Evolutionary conservation across 1,140 invertebrate species (phyloP).

Genomic region (Drosophila saltans): DNA sequence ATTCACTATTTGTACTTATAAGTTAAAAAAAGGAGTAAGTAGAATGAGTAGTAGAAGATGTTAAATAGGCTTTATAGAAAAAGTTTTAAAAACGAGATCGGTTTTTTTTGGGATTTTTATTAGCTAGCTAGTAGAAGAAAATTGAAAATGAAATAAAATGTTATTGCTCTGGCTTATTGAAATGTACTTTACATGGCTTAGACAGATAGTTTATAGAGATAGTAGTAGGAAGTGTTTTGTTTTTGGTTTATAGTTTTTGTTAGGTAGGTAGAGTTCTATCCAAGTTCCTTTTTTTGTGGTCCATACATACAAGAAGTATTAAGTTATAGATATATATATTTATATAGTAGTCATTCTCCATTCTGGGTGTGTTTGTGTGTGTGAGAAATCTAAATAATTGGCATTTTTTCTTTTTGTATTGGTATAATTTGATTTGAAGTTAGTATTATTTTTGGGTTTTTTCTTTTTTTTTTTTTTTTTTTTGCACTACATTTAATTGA

Average conservation of each 20-base stretch:
- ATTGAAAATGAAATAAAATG: conserved; percentile 10
- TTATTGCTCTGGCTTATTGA: conserved; percentile 8
- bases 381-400: conserved; percentile 67
- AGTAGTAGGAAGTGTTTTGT: conserved; percentile 8
- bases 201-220: conserved; percentile 1
- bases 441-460: conserved; percentile 41
- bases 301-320: conserved; percentile 14
- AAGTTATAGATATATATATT: conserved; percentile 9
- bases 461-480: conserved; percentile 44
- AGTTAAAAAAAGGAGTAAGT: not conserved
- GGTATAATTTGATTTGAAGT: conserved; percentile 52
- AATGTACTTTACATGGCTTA: conserved; percentile 10
- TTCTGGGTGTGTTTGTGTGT: conserved; percentile 31
- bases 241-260: conserved; percentile 2
- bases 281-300: conserved; percentile 14
- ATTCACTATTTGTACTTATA: not conserved
- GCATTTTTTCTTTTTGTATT: conserved; percentile 54
- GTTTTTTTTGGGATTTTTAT: not conserved
- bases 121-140: conserved; percentile 15
- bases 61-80: conserved; percentile 8
- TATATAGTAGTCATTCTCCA: conserved; percentile 20
- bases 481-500: conserved; percentile 72
- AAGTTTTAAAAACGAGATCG: not conserved
- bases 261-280: conserved; percentile 18
- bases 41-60: conserved; percentile 1